Evolutionary conservation across 2,797 vertebrate species (phyloP).

Genomic region (Alectoris magna): DNA sequence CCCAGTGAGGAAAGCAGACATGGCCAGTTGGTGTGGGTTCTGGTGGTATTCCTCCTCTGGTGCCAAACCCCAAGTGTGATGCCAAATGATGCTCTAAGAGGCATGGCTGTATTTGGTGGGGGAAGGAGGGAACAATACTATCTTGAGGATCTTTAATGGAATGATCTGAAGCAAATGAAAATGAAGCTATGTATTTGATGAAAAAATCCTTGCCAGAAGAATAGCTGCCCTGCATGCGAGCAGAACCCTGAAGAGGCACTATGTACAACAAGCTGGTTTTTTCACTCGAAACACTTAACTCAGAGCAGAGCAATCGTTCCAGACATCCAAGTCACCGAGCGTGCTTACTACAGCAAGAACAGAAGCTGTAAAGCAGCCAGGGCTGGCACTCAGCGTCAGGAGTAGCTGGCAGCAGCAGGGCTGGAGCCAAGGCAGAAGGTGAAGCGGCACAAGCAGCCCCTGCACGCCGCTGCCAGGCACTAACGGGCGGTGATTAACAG

Average conservation of each 20-base stretch:
- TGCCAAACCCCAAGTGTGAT: not conserved
- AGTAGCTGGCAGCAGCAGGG: constrained; percentile 15
- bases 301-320: constrained; percentile 1
- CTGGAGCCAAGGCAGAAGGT: not conserved
- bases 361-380: constrained; percentile 36
- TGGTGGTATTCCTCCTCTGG: not conserved
- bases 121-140: not conserved
- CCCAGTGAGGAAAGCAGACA: not conserved
- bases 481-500: not conserved
- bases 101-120: not conserved
- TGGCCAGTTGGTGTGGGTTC: not conserved
- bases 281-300: not conserved
- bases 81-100: not conserved
- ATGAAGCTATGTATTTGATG: not conserved
- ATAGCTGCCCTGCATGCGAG: not conserved
- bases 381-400: not conserved
- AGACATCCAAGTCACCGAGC: not conserved
- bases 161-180: not conserved
- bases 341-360: not conserved
- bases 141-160: not conserved
- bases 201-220: not conserved
- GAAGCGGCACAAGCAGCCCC: not conserved
- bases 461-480: not conserved
- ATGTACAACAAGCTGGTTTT: constrained; percentile 13
- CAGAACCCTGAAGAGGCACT: not conserved